phyloP scores from a whole-genome alignment of 2,888 invertebrate species.

The Synergus japonicus region DNA sequence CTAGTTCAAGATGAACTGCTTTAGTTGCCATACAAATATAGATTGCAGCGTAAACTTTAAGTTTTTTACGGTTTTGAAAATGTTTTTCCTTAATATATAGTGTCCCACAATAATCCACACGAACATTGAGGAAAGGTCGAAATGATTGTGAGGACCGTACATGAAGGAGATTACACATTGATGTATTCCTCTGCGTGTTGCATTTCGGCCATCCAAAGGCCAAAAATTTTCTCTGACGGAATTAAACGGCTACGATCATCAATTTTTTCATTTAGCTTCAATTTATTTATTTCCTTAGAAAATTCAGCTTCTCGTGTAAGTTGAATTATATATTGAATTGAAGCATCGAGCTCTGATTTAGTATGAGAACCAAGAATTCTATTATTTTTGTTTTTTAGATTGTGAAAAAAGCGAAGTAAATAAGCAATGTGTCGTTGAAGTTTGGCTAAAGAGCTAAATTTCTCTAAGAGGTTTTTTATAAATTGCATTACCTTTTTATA shows the following conservation, averaged over 20 bases:
- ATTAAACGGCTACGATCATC: background rate
- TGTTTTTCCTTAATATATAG: too few relatives aligned
- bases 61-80: too few relatives aligned
- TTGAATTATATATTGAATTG: background rate
- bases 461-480: background rate
- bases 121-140: too few relatives aligned
- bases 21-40: too few relatives aligned
- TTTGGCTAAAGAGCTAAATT: background rate
- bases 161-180: background rate
- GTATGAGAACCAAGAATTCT: background rate
- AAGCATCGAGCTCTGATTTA: background rate
- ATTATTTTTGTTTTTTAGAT: background rate
- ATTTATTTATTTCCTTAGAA: background rate
- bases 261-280: background rate
- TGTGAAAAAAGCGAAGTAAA: background rate
- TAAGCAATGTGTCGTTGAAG: background rate
- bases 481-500: background rate
- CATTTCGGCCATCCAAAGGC: conserved; percentile 37
- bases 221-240: conserved; percentile 20
- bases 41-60: too few relatives aligned
- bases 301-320: background rate
- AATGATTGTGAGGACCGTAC: too few relatives aligned
- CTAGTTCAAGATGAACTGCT: too few relatives aligned
- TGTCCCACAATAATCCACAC: too few relatives aligned
- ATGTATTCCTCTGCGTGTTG: conserved; percentile 5